These are phyloP conservation scores for Uria aalge DNA, from an alignment of 2,113 vertebrate species.

Conservation along the genomic window DNA sequence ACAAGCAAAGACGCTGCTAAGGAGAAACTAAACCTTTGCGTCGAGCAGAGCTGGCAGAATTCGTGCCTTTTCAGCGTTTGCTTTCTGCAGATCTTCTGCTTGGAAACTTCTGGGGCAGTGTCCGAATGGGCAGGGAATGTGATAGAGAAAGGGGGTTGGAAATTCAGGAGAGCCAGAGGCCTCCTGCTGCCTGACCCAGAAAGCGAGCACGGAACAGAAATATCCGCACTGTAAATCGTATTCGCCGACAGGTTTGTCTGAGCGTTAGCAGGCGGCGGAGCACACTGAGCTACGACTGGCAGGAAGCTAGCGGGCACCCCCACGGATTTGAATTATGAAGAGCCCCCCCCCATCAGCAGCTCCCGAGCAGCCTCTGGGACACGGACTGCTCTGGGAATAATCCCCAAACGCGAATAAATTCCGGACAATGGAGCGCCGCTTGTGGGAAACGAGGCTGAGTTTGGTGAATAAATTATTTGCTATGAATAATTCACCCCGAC, in stretches of 20 bases:
- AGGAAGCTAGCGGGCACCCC: neutral
- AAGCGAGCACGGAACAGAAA: neutral
- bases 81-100: neutral
- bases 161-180: neutral
- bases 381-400: neutral
- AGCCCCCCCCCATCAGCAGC: neutral
- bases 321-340: neutral
- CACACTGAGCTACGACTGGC: neutral
- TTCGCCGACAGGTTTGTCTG: neutral
- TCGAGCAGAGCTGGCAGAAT: neutral
- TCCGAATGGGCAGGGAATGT: rapidly evolving
- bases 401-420: neutral
- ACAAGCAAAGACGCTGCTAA: neutral
- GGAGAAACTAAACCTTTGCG: neutral
- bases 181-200: neutral
- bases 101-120: neutral
- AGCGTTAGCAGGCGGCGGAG: neutral
- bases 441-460: neutral
- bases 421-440: neutral
- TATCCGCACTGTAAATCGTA: neutral
- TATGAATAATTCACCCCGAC: slow-evolving; percentile 52
- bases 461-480: slow-evolving; percentile 43
- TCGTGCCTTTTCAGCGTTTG: neutral
- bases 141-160: neutral
- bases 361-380: neutral